Evolutionary conservation across 2,113 vertebrate species (phyloP).

Genomic region (Natator depressus): DNA sequence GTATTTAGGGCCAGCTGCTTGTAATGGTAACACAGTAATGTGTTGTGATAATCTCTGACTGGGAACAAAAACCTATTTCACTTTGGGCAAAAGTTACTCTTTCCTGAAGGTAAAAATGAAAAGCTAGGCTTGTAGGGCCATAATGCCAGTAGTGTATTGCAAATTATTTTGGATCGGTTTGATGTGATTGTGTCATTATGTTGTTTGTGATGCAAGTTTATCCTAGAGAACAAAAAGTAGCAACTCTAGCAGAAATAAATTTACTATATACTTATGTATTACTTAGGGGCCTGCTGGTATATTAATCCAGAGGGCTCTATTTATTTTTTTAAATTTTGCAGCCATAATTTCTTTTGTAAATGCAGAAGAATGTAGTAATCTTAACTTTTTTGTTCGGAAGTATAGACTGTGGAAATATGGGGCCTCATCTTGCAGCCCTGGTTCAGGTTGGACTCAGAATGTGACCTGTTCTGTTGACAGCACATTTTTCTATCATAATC

Average conservation of each 20-base stretch:
- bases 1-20: background rate
- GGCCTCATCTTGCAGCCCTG: background rate
- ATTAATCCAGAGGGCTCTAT: background rate
- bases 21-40: conserved; percentile 49
- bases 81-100: background rate
- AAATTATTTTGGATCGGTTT: conserved; percentile 5
- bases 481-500: background rate
- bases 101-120: background rate
- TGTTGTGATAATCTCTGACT: conserved; percentile 29
- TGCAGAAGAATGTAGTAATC: background rate
- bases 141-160: background rate
- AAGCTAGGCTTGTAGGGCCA: background rate
- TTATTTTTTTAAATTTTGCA: background rate
- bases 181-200: background rate
- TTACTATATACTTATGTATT: background rate
- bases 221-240: background rate
- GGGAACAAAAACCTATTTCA: background rate
- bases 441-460: background rate
- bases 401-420: background rate
- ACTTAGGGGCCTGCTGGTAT: background rate
- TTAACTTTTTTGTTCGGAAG: background rate
- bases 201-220: background rate
- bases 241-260: background rate
- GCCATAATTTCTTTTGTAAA: background rate
- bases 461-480: background rate